Conservation (phyloP, 1,140 invertebrate genomes). For the Drosophila miranda region DNA sequence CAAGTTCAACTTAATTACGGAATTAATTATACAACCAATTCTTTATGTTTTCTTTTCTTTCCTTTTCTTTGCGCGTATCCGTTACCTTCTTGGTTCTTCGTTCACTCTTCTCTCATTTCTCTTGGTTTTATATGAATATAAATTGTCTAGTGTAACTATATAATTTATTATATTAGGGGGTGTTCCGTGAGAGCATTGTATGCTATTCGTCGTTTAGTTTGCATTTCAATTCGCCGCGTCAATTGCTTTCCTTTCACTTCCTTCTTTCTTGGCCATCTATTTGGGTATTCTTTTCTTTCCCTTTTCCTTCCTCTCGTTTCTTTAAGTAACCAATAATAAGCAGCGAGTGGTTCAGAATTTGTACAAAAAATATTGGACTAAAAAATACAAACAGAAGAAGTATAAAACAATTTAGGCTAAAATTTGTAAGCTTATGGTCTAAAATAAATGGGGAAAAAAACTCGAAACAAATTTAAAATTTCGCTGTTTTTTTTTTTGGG, state of each 20-base stretch:
- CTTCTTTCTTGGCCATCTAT: not conserved
- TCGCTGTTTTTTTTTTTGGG: not conserved
- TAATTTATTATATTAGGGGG: constrained; percentile 63
- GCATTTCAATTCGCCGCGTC: constrained; percentile 61
- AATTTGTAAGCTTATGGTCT: constrained; percentile 57
- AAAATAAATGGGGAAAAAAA: constrained; percentile 55
- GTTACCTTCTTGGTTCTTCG: constrained; percentile 21
- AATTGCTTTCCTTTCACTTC: constrained; percentile 54
- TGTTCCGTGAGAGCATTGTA: constrained; percentile 68
- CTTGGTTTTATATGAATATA: constrained; percentile 55
- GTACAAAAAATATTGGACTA: constrained; percentile 75
- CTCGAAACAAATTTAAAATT: constrained; percentile 30
- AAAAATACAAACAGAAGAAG: constrained; percentile 61
- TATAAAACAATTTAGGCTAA: constrained; percentile 71
- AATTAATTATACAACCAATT: constrained; percentile 51
- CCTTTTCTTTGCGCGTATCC: constrained; percentile 19
- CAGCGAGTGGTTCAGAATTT: constrained; percentile 33
- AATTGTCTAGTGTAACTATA: constrained; percentile 70
- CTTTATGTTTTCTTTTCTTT: constrained; percentile 12
- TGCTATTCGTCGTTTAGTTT: constrained; percentile 74
- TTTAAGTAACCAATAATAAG: constrained; percentile 22
- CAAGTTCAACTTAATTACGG: constrained; percentile 48
- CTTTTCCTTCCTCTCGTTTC: constrained; percentile 5
- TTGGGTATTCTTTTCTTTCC: constrained; percentile 4
- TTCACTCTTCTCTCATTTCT: constrained; percentile 30